Evolutionary conservation across 2,113 vertebrate genomes (phyloP).

Genomic region (Oplegnathus fasciatus): DNA sequence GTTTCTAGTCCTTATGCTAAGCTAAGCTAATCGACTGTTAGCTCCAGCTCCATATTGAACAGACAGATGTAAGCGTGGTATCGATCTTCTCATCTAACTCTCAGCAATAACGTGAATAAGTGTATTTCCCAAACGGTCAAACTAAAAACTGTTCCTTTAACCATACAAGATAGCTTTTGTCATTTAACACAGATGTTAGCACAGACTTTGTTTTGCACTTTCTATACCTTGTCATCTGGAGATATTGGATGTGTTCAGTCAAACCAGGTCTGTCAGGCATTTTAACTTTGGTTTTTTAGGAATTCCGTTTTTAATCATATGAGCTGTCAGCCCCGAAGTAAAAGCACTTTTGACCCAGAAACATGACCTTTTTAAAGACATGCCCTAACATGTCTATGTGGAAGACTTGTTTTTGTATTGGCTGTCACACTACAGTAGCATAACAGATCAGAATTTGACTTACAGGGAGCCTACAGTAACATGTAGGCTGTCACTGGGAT

Average conservation of each 20-base stretch:
- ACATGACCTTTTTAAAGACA: conserved; percentile 2
- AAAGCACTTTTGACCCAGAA: conserved; percentile 24
- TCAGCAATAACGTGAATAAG: background rate
- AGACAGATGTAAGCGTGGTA: no score
- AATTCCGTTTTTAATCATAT: conserved; percentile 1
- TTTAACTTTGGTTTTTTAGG: conserved; percentile 19
- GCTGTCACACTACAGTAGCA: conserved; percentile 15
- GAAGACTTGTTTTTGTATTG: conserved; percentile 25
- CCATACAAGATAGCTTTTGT: background rate
- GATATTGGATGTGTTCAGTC: background rate
- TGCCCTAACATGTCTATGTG: conserved; percentile 1
- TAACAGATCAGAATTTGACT: conserved; percentile 5
- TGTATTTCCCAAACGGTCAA: background rate
- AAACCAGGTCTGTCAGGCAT: background rate
- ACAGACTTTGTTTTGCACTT: background rate
- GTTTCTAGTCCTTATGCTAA: background rate
- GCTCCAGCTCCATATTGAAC: no score
- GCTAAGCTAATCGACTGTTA: background rate
- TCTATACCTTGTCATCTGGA: background rate
- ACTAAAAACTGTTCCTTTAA: background rate
- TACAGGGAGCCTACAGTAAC: background rate
- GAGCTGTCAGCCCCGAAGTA: conserved; percentile 10
- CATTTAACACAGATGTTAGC: background rate
- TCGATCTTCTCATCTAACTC: no score
- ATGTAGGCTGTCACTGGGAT: background rate